phyloP scores from a whole-genome alignment of 2,888 invertebrate genomes.

The Conchocele bisecta region DNA sequence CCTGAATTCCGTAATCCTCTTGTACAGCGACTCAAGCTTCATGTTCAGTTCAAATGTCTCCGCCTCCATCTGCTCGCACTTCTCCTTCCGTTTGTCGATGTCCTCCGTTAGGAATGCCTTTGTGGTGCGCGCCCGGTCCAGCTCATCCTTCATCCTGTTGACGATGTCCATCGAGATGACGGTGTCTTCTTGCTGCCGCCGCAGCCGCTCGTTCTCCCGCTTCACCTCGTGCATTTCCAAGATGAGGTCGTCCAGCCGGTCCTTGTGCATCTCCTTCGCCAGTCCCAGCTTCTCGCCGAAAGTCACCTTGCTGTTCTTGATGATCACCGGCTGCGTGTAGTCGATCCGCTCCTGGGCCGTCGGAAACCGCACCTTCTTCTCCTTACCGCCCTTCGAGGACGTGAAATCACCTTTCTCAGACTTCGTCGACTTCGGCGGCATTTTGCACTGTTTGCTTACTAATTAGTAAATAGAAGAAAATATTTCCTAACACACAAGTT shows the following conservation, averaged over 20 bases:
- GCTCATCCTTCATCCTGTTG: conserved; percentile 52
- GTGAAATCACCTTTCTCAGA: too few relatives aligned
- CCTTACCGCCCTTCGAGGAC: too few relatives aligned
- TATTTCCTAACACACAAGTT: too few relatives aligned
- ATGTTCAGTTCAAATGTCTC: conserved; percentile 60
- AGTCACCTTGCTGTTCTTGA: conserved; percentile 55
- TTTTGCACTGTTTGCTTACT: too few relatives aligned
- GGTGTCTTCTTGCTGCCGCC: conserved; percentile 55
- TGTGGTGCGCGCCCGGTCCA: conserved; percentile 51
- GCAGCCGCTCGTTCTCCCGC: conserved; percentile 50
- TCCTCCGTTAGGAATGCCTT: conserved; percentile 51
- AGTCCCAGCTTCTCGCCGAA: conserved; percentile 52
- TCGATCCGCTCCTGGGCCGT: conserved; percentile 43
- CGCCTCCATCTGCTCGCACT: conserved; percentile 55
- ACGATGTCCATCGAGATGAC: conserved; percentile 50
- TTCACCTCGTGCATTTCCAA: conserved; percentile 51
- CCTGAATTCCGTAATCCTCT: conserved; percentile 47
- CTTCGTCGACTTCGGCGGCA: too few relatives aligned
- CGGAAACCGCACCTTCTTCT: background rate
- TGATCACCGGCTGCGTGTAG: conserved; percentile 51
- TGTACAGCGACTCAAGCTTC: conserved; percentile 53
- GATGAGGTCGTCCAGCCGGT: conserved; percentile 51
- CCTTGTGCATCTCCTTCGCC: conserved; percentile 49
- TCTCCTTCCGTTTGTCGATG: conserved; percentile 51
- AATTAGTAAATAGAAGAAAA: too few relatives aligned